Conservation (phyloP, 1,140 invertebrate species). For the Drosophila bipectinata region DNA sequence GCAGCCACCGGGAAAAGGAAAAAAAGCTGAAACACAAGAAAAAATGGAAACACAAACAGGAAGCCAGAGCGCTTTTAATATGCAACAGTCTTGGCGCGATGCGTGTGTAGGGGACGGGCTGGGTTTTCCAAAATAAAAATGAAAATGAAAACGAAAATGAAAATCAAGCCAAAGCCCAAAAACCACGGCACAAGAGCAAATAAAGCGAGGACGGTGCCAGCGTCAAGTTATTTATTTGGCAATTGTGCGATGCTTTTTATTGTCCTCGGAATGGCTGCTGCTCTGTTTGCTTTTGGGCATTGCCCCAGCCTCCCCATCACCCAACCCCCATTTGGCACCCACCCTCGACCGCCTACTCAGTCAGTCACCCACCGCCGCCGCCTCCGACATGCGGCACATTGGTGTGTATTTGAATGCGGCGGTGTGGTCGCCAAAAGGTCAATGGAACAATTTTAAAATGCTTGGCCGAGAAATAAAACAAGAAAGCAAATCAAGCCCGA, state of each 20-base stretch:
- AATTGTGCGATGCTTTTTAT: conserved; percentile 73
- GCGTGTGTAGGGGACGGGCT: conserved; percentile 20
- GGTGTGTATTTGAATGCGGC: conserved; percentile 44
- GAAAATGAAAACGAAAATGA: conserved; percentile 59
- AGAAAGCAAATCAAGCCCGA: conserved; percentile 35
- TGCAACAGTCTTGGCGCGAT: conserved; percentile 57
- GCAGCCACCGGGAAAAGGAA: conserved; percentile 31
- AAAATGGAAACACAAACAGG: conserved; percentile 60
- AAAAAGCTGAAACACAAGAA: not conserved
- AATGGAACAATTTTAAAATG: conserved; percentile 77
- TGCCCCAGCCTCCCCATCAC: conserved; percentile 20
- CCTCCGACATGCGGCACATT: conserved; percentile 18
- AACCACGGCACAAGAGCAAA: conserved; percentile 67
- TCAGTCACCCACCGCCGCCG: conserved; percentile 1
- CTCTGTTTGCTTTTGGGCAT: conserved; percentile 71
- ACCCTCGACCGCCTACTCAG: not conserved
- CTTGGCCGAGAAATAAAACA: conserved; percentile 39
- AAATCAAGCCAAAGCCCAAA: conserved; percentile 53
- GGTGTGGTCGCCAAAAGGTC: conserved; percentile 64
- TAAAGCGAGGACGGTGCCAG: conserved; percentile 61
- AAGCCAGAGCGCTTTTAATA: conserved; percentile 68
- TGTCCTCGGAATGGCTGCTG: conserved; percentile 69
- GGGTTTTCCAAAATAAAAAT: conserved; percentile 58
- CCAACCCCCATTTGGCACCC: not conserved
- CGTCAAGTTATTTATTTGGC: conserved; percentile 80